Evolutionary conservation across 2,797 vertebrate species (phyloP).

Genomic region (Huso huso): DNA sequence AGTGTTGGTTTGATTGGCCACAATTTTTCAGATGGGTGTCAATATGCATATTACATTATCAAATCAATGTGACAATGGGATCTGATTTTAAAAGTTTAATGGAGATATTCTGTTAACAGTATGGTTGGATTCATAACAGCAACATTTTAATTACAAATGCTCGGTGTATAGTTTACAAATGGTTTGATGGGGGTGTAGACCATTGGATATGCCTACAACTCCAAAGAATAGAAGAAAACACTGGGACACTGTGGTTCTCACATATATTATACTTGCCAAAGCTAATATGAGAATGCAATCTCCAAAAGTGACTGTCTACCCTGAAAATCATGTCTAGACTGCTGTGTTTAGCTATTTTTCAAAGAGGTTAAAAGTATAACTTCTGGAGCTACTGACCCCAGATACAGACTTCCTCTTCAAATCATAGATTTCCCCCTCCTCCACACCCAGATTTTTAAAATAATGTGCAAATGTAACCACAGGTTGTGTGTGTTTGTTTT

Average conservation of each 20-base stretch:
- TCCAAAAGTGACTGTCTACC: constrained; percentile 8
- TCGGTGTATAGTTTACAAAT: neutral
- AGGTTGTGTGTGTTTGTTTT: neutral
- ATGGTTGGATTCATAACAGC: neutral
- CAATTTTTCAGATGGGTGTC: no score
- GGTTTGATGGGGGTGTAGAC: neutral
- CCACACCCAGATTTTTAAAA: neutral
- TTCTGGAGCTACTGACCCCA: neutral
- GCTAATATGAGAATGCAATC: constrained; percentile 11
- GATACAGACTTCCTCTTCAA: neutral
- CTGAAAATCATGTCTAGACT: neutral
- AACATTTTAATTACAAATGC: neutral
- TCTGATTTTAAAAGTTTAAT: neutral
- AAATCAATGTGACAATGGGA: no score
- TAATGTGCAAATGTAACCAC: neutral
- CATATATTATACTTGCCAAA: constrained; percentile 9
- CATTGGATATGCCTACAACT: no score
- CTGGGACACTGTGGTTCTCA: constrained; percentile 6
- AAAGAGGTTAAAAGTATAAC: neutral
- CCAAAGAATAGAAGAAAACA: neutral
- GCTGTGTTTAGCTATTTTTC: neutral
- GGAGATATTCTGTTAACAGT: neutral
- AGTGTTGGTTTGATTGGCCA: no score
- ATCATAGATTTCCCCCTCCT: neutral
- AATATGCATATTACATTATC: no score